phyloP scores from a whole-genome alignment of 2,113 vertebrate genomes.

The Hippolais icterina region DNA sequence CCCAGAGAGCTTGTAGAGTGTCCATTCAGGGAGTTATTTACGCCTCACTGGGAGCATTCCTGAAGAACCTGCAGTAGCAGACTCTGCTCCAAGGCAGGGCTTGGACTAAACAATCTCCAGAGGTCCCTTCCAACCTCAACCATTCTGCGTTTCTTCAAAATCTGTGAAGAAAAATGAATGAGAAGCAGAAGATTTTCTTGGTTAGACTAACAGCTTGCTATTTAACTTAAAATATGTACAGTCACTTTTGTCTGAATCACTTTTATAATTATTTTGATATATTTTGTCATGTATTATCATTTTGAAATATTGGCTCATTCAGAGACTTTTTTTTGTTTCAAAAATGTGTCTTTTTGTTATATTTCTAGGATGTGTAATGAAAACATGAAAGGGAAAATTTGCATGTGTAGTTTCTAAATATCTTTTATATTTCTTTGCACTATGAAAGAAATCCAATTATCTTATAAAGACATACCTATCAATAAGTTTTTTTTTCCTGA shows the following conservation, averaged over 20 bases:
- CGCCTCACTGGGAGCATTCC: background rate
- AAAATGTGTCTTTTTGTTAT: conserved; percentile 33
- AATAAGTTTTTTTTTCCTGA: background rate
- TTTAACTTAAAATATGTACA: conserved; percentile 60
- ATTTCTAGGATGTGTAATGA: conserved; percentile 28
- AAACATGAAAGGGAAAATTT: conserved; percentile 26
- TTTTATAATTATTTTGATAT: conserved; percentile 65
- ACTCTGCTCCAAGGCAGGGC: background rate
- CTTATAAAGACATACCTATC: background rate
- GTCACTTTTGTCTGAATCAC: conserved; percentile 52
- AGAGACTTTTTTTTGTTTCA: background rate
- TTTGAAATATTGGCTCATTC: conserved; percentile 49
- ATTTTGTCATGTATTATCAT: conserved; percentile 63
- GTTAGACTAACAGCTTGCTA: conserved; percentile 51
- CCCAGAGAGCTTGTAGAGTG: background rate
- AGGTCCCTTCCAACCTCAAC: background rate
- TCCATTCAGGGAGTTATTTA: background rate
- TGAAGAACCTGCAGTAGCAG: background rate
- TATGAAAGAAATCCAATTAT: background rate
- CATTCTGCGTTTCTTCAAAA: background rate
- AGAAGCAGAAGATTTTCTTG: background rate
- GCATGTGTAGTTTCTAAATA: background rate
- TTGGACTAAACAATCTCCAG: background rate
- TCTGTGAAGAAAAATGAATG: background rate
- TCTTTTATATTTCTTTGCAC: background rate